Percentiles rank a stretch among this genome's conserved stretches.
phyloP scores from a whole-genome alignment of 2,888 invertebrate species.

The Stratiomys singularior region DNA sequence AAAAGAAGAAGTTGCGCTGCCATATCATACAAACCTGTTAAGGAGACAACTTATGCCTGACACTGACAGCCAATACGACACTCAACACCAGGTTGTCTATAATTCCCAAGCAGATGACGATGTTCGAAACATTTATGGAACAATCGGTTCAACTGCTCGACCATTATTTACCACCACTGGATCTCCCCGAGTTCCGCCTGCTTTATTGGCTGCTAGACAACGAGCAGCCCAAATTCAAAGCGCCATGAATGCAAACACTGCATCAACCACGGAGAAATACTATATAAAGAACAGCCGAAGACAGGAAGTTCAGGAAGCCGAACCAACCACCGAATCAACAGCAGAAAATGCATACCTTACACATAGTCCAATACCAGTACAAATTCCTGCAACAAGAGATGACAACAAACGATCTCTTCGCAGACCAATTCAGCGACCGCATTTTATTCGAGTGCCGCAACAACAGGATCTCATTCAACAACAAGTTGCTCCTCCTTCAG shows the following conservation, averaged over 20 bases:
- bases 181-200: constrained; percentile 69
- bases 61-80: constrained; percentile 66
- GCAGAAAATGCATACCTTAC: constrained; percentile 68
- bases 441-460: constrained; percentile 63
- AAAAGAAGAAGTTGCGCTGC: constrained; percentile 64
- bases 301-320: constrained; percentile 64
- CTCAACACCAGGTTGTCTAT: constrained; percentile 67
- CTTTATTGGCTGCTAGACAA: constrained; percentile 67
- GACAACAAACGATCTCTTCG: constrained; percentile 49
- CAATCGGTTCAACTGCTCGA: constrained; percentile 72
- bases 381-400: constrained; percentile 67
- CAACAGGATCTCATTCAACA: background rate
- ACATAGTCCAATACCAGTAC: constrained; percentile 69
- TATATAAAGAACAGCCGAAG: constrained; percentile 56
- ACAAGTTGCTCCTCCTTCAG: constrained; percentile 60
- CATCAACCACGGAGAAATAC: constrained; percentile 61
- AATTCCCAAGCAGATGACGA: constrained; percentile 74
- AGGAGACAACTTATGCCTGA: constrained; percentile 73
- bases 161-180: constrained; percentile 76
- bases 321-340: constrained; percentile 69
- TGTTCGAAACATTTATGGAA: constrained; percentile 75
- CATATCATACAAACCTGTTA: constrained; percentile 69
- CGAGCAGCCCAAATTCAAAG: constrained; percentile 60
- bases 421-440: constrained; percentile 55
- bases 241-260: constrained; percentile 38